Percentiles rank a stretch among this genome's conserved stretches.
Conservation (phyloP, 2,113 vertebrate genomes). For the Prochilodus magdalenae region DNA sequence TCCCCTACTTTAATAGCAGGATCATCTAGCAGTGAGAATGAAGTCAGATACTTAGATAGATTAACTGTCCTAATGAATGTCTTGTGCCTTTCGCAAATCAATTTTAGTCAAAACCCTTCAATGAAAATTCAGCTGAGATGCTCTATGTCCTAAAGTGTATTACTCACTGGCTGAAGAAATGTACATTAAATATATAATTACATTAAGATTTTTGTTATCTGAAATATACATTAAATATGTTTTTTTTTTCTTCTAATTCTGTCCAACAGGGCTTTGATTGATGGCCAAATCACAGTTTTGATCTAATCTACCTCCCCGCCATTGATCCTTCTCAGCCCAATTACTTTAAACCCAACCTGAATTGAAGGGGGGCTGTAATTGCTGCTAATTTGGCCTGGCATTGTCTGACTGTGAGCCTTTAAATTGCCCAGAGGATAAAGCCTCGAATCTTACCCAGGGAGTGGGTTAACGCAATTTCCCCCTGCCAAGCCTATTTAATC, state of each 20-base stretch:
- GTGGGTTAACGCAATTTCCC: slow-evolving; percentile 41
- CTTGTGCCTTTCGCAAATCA: background rate
- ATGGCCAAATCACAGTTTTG: slow-evolving; percentile 46
- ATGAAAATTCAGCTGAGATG: background rate
- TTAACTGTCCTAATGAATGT: background rate
- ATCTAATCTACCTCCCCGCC: slow-evolving; percentile 39
- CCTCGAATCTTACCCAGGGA: slow-evolving; percentile 36
- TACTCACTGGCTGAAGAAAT: background rate
- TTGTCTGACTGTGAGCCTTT: slow-evolving; percentile 52
- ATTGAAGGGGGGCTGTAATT: slow-evolving; percentile 60
- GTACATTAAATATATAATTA: background rate
- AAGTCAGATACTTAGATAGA: background rate
- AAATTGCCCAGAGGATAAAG: slow-evolving; percentile 53
- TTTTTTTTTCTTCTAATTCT: background rate
- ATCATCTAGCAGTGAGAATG: background rate
- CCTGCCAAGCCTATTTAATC: slow-evolving; percentile 59
- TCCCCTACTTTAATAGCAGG: background rate
- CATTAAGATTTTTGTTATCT: background rate
- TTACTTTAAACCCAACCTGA: slow-evolving; percentile 55
- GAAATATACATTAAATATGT: background rate
- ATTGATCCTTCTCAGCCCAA: slow-evolving; percentile 38
- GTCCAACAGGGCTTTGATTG: slow-evolving; percentile 35
- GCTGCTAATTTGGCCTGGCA: slow-evolving; percentile 55
- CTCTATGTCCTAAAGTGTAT: background rate
- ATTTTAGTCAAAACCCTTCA: background rate